phyloP scores from a whole-genome alignment of 2,888 invertebrate genomes.

The Ichneumon xanthorius region DNA sequence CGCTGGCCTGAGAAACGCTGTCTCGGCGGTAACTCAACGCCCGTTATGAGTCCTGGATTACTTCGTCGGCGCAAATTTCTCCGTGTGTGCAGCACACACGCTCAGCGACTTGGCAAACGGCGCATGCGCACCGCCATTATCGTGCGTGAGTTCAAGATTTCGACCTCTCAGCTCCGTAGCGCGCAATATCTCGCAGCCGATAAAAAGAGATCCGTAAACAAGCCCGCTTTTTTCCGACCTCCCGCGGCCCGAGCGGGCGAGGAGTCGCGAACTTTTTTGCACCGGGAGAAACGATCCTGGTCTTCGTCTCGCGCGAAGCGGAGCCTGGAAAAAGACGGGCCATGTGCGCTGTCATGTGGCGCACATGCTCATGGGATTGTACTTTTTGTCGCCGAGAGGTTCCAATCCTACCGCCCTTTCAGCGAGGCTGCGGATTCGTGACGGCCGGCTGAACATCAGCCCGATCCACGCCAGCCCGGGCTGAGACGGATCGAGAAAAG shows the following conservation, averaged over 20 bases:
- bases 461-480: background rate
- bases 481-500: background rate
- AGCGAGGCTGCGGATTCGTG: constrained; percentile 8
- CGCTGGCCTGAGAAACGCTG: constrained; percentile 57
- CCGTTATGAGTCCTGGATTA: constrained; percentile 55
- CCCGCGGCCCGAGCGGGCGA: constrained; percentile 43
- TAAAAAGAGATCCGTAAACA: constrained; percentile 50
- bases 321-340: constrained; percentile 37
- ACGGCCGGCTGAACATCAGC: background rate
- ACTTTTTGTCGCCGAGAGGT: constrained; percentile 33
- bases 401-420: constrained; percentile 22
- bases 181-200: background rate
- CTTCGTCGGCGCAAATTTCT: constrained; percentile 35
- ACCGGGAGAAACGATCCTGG: constrained; percentile 38
- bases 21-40: constrained; percentile 59
- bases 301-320: constrained; percentile 19
- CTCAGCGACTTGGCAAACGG: background rate
- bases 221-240: constrained; percentile 56
- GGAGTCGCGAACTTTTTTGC: constrained; percentile 37
- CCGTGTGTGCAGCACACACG: background rate
- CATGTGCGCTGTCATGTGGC: constrained; percentile 63
- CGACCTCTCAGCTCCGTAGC: background rate
- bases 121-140: background rate
- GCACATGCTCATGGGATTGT: constrained; percentile 53
- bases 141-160: background rate